Percentiles rank a stretch among this genome's conserved stretches.
phyloP scores from a whole-genome alignment of 2,113 vertebrate species.

The Otis tarda region DNA sequence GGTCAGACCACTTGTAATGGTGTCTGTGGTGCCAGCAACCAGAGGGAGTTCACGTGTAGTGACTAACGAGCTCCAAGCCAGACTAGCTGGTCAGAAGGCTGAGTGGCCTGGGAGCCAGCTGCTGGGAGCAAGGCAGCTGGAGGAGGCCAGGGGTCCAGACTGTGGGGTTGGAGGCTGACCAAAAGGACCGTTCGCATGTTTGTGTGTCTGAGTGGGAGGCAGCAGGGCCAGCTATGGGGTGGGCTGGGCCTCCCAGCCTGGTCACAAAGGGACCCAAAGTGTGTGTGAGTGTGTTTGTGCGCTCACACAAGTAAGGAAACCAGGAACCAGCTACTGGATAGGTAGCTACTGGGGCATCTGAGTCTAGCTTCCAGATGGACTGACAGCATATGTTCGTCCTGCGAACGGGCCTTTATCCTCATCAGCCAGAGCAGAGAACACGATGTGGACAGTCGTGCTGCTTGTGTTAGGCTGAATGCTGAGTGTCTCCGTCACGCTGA shows the following conservation, averaged over 20 bases:
- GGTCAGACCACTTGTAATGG: neutral
- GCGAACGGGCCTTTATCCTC: neutral
- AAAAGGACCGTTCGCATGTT: rapidly evolving
- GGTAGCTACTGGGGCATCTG: neutral
- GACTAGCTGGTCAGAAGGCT: neutral
- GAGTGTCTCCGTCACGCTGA: neutral
- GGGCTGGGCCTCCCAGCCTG: rapidly evolving
- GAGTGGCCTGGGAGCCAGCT: neutral
- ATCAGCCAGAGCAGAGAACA: neutral
- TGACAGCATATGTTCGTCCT: rapidly evolving
- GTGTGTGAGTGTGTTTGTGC: too few relatives aligned
- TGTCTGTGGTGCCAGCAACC: neutral
- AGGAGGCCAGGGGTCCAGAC: rapidly evolving
- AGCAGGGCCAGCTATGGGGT: neutral
- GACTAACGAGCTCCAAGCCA: rapidly evolving
- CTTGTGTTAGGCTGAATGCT: neutral
- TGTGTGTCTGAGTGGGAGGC: neutral
- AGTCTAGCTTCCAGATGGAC: neutral
- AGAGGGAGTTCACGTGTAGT: neutral
- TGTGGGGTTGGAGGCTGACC: neutral
- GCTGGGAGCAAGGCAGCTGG: neutral
- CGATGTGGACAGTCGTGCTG: neutral
- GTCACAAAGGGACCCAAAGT: neutral
- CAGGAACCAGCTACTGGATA: neutral
- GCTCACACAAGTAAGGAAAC: neutral